Percentiles rank a stretch among this genome's conserved stretches.
phyloP scores from a whole-genome alignment of 1,140 invertebrate genomes.

The Drosophila sucinea region DNA sequence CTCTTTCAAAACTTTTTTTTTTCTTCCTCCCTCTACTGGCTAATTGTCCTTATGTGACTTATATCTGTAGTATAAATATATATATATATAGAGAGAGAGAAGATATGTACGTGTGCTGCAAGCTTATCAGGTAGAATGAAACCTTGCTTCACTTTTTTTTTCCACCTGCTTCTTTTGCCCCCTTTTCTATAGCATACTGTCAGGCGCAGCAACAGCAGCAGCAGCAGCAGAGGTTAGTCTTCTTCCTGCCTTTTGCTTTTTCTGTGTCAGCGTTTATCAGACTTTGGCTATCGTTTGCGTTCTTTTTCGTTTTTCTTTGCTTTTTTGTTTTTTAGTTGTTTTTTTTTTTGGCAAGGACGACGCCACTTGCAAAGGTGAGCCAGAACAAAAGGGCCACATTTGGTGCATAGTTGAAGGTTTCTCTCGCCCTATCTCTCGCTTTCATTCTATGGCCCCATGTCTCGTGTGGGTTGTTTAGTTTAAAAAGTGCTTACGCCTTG shows the following conservation, averaged over 20 bases:
- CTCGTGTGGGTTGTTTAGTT: constrained; percentile 57
- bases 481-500: constrained; percentile 38
- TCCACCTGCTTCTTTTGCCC: background rate
- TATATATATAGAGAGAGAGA: constrained; percentile 6
- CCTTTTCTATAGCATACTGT: constrained; percentile 37
- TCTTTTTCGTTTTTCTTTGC: constrained; percentile 34
- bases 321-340: constrained; percentile 27
- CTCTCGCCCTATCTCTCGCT: constrained; percentile 18
- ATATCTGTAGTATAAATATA: constrained; percentile 57
- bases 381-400: constrained; percentile 8
- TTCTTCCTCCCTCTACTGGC: constrained; percentile 27
- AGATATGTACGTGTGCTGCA: background rate
- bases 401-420: constrained; percentile 20
- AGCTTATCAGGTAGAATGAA: constrained; percentile 18
- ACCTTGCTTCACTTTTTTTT: background rate
- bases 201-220: constrained; percentile 21
- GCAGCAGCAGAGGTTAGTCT: constrained; percentile 16
- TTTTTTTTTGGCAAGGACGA: constrained; percentile 70
- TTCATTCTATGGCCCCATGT: constrained; percentile 22
- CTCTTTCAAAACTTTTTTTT: constrained; percentile 54
- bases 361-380: constrained; percentile 2
- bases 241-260: constrained; percentile 29
- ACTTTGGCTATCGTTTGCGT: constrained; percentile 61
- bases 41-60: constrained; percentile 81
- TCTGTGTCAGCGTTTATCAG: constrained; percentile 64